Percentiles rank a stretch among this genome's conserved stretches.
Evolutionary conservation across 2,888 invertebrate genomes (phyloP).

Genomic region (Apamea sordens): DNA sequence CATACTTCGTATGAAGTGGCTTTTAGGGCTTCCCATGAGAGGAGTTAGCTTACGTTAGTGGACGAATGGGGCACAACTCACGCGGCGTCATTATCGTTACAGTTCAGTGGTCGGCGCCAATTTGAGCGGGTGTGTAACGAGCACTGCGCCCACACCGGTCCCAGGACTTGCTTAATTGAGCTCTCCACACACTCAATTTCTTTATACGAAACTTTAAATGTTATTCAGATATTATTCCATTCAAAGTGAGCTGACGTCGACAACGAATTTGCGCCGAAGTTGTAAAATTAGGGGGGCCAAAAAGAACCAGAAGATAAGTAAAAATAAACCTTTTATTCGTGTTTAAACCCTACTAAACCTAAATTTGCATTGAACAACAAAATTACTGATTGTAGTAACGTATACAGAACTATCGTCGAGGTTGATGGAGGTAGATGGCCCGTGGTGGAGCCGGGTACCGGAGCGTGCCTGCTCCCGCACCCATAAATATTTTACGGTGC

Average conservation of each 20-base stretch:
- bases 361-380: constrained; percentile 61
- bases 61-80: constrained; percentile 82
- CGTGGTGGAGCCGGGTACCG: constrained; percentile 78
- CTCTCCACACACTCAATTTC: constrained; percentile 77
- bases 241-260: constrained; percentile 19
- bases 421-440: constrained; percentile 73
- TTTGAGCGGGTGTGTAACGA: constrained; percentile 84
- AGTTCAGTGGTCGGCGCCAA: constrained; percentile 84
- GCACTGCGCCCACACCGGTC: constrained; percentile 80
- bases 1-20: constrained; percentile 81
- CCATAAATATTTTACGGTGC: constrained; percentile 87
- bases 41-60: constrained; percentile 84
- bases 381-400: constrained; percentile 58
- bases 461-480: constrained; percentile 81
- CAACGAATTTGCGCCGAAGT: not conserved
- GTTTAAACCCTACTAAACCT: constrained; percentile 51
- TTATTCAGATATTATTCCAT: constrained; percentile 60
- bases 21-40: constrained; percentile 87
- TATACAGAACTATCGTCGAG: constrained; percentile 63
- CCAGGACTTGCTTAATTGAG: constrained; percentile 83
- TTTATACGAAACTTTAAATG: constrained; percentile 73
- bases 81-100: constrained; percentile 86
- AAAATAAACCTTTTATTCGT: constrained; percentile 53
- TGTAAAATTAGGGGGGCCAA: not conserved
- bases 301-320: constrained; percentile 11